These are phyloP conservation scores for Hypercompe scribonia DNA, from an alignment of 2,888 invertebrate genomes.

Conservation along the genomic window DNA sequence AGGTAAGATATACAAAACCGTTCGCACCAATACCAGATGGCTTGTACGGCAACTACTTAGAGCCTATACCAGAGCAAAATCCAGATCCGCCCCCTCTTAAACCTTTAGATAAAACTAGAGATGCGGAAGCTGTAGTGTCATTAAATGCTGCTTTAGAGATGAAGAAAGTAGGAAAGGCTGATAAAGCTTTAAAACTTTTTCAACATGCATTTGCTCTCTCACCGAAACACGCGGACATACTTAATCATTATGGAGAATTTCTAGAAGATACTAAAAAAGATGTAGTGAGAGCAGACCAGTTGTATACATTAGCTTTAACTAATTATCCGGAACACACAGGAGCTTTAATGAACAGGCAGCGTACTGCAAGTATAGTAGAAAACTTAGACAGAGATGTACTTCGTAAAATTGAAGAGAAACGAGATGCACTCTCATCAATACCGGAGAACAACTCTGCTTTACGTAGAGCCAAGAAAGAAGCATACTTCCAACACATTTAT, in stretches of 20 bases:
- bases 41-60: constrained; percentile 76
- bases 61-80: constrained; percentile 66
- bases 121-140: constrained; percentile 93
- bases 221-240: constrained; percentile 96
- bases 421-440: constrained; percentile 92
- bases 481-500: constrained; percentile 98
- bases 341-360: constrained; percentile 92
- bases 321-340: constrained; percentile 94
- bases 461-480: constrained; percentile 96
- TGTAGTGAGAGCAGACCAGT: constrained; percentile 95
- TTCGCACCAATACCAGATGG: constrained; percentile 80
- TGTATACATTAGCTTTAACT: constrained; percentile 94
- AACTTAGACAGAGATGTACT: constrained; percentile 94
- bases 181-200: constrained; percentile 94
- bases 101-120: constrained; percentile 64
- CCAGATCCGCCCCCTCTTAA: constrained; percentile 54
- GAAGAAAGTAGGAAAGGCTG: constrained; percentile 92
- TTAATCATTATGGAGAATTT: constrained; percentile 97
- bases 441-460: constrained; percentile 93
- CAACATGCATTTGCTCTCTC: constrained; percentile 97
- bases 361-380: constrained; percentile 95
- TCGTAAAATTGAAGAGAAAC: constrained; percentile 93
- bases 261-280: constrained; percentile 94
- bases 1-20: constrained; percentile 74
- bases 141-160: constrained; percentile 94